These are phyloP conservation scores for Anguilla obscura DNA, from an alignment of 2,797 vertebrate species.

Conservation along the genomic window DNA sequence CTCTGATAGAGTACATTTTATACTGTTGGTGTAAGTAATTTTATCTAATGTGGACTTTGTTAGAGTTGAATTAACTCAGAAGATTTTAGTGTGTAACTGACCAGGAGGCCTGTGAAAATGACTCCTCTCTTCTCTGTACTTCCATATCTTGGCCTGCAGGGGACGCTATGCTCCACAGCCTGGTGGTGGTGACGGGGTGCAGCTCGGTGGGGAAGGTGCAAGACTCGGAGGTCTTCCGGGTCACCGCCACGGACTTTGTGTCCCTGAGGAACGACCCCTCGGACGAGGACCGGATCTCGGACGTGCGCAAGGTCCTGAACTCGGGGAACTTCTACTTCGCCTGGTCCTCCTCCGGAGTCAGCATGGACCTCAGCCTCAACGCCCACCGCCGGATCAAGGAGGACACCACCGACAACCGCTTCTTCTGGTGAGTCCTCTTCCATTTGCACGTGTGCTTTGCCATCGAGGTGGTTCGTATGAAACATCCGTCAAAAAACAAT, in stretches of 20 bases:
- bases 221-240: constrained; percentile 96
- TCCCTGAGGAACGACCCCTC: constrained; percentile 83
- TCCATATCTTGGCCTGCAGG: constrained; percentile 66
- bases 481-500: neutral
- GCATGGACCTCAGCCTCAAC: constrained; percentile 93
- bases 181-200: constrained; percentile 94
- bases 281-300: constrained; percentile 90
- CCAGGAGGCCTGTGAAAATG: neutral
- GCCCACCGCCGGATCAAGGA: constrained; percentile 90
- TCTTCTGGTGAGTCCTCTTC: constrained; percentile 86
- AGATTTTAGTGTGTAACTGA: neutral
- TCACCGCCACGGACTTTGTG: constrained; percentile 95
- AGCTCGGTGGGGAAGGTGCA: constrained; percentile 98
- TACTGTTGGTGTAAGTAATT: no score
- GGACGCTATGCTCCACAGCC: constrained; percentile 89
- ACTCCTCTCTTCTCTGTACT: neutral
- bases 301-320: constrained; percentile 93
- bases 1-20: neutral
- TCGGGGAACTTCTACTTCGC: constrained; percentile 98
- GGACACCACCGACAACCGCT: constrained; percentile 91
- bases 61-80: neutral
- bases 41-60: no score
- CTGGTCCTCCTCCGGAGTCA: constrained; percentile 86
- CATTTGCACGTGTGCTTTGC: neutral
- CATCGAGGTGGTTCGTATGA: neutral